Conservation (phyloP, 2,113 vertebrate genomes). For the Malurus elegans region DNA sequence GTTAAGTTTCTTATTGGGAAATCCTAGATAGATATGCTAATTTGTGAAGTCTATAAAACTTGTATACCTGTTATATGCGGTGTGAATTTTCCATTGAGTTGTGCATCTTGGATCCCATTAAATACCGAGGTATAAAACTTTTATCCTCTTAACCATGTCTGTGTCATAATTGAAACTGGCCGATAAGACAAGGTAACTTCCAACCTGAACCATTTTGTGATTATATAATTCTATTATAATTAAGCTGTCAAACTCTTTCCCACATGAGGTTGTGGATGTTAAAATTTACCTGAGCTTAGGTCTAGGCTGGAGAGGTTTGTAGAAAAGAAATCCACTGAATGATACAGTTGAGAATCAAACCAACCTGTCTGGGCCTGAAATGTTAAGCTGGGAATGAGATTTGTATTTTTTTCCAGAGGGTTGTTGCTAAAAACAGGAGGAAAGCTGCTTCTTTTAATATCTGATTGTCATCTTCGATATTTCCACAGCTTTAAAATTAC, state of each 20-base stretch:
- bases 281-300: neutral
- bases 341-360: neutral
- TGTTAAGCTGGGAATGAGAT: neutral
- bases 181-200: neutral
- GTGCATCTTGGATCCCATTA: no score
- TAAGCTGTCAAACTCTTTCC: neutral
- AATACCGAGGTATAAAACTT: no score
- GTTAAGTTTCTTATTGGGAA: no score
- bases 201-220: neutral
- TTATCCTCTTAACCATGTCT: no score
- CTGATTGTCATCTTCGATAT: neutral
- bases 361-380: neutral
- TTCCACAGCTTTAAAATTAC: neutral
- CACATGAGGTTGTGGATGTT: neutral
- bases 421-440: neutral
- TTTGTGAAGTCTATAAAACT: no score
- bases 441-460: neutral
- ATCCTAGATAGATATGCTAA: no score
- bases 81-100: no score
- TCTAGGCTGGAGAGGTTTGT: neutral
- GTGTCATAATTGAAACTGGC: no score
- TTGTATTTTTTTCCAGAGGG: neutral
- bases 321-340: neutral
- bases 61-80: no score
- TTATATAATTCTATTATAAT: neutral